Evolutionary conservation across 1,140 invertebrate species (phyloP).

Genomic region (Steinernema khuongi): DNA sequence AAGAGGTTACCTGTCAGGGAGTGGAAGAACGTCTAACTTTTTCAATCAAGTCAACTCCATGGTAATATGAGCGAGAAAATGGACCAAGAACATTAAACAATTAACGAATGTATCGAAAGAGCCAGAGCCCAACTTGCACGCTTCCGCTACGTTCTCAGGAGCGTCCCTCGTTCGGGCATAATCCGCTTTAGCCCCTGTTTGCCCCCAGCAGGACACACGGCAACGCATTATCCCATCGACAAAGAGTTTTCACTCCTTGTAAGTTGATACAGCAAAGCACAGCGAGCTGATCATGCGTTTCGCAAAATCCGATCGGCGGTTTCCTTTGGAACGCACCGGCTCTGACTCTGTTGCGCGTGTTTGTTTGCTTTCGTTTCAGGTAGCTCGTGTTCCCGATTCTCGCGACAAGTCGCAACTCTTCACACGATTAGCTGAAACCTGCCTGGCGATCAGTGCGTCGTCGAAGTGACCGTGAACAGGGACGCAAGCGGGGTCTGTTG

Average conservation of each 20-base stretch:
- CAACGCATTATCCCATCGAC: slow-evolving; percentile 6
- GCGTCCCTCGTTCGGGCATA: background rate
- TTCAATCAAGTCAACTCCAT: too few species aligned
- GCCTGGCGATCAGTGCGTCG: too few species aligned
- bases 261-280: slow-evolving; percentile 6
- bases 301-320: background rate
- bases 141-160: slow-evolving; percentile 7
- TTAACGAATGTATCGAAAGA: too few species aligned
- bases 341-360: background rate
- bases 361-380: background rate
- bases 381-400: background rate
- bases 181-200: slow-evolving; percentile 9
- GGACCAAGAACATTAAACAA: too few species aligned
- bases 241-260: slow-evolving; percentile 2
- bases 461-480: too few species aligned
- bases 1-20: too few species aligned
- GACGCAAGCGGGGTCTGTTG: background rate
- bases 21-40: too few species aligned
- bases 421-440: too few species aligned
- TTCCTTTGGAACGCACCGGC: background rate
- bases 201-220: background rate
- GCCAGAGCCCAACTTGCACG: too few species aligned
- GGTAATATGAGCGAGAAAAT: too few species aligned
- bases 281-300: slow-evolving; percentile 12
- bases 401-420: too few species aligned